phyloP scores from a whole-genome alignment of 2,113 vertebrate genomes.

The Hyla sarda region DNA sequence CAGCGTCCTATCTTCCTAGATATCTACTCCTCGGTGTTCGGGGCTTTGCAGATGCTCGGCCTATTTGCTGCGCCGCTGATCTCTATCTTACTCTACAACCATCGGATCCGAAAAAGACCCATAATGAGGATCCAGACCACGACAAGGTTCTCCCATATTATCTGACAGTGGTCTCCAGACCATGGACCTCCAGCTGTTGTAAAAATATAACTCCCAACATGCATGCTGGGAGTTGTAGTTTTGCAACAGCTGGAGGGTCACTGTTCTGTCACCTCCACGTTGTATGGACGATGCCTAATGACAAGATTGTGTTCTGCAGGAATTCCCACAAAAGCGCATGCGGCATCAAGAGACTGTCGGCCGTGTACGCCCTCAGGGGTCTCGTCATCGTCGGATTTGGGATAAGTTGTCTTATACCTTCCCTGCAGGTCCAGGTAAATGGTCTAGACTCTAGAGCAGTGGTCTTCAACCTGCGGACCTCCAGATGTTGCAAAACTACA shows the following conservation, averaged over 20 bases:
- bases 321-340: not conserved
- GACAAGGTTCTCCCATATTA: not conserved
- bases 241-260: no score
- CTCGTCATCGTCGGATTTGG: not conserved
- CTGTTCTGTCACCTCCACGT: no score
- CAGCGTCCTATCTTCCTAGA: not conserved
- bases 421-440: slow-evolving; percentile 25
- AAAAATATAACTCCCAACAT: no score
- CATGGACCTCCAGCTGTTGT: no score
- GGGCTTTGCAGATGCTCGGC: slow-evolving; percentile 47
- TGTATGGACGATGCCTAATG: not conserved
- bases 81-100: slow-evolving; percentile 13
- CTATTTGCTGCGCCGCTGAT: slow-evolving; percentile 9
- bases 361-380: not conserved
- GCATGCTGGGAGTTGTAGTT: no score
- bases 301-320: not conserved
- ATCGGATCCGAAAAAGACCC: not conserved
- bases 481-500: no score
- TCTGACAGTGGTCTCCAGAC: not conserved
- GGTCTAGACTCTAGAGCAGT: no score
- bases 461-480: no score
- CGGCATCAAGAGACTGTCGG: not conserved
- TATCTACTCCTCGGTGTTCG: slow-evolving; percentile 43
- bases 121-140: not conserved
- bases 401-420: slow-evolving; percentile 13